A percentile compares a stretch with the other conserved stretches of the same genome.
Conservation (phyloP, 35 echinoderm and acorn worm genomes). For the Hemicentrotus pulcherrimus region DNA sequence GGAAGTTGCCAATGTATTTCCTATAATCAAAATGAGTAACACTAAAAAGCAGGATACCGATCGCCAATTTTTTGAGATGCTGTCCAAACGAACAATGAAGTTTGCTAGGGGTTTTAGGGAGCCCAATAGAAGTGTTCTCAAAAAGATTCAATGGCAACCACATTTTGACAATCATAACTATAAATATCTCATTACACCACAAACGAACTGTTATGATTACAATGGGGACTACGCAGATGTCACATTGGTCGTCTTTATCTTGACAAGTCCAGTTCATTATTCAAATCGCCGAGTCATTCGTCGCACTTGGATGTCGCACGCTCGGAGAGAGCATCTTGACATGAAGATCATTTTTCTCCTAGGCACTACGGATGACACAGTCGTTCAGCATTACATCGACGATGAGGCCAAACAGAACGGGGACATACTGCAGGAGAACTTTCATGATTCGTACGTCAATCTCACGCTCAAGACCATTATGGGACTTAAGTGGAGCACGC, state of each 20-base stretch:
- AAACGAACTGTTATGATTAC: not conserved
- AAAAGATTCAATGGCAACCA: not conserved
- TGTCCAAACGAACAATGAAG: not conserved
- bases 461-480: constrained; percentile 80
- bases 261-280: constrained; percentile 15
- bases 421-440: constrained; percentile 79
- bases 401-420: constrained; percentile 41
- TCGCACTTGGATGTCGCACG: not conserved
- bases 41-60: not conserved
- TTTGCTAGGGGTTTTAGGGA: not conserved
- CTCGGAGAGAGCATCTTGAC: not conserved
- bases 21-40: not conserved
- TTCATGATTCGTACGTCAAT: constrained; percentile 71
- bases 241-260: not conserved
- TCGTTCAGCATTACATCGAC: not conserved
- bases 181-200: not conserved
- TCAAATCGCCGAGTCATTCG: not conserved
- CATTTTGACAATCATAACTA: not conserved
- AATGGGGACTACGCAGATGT: not conserved
- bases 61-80: not conserved
- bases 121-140: not conserved
- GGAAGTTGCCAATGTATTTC: not conserved
- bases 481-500: constrained; percentile 72
- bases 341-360: constrained; percentile 17
- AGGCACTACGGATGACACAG: not conserved